Conservation (phyloP, 2,797 vertebrate genomes). For the Spea hammondii region DNA sequence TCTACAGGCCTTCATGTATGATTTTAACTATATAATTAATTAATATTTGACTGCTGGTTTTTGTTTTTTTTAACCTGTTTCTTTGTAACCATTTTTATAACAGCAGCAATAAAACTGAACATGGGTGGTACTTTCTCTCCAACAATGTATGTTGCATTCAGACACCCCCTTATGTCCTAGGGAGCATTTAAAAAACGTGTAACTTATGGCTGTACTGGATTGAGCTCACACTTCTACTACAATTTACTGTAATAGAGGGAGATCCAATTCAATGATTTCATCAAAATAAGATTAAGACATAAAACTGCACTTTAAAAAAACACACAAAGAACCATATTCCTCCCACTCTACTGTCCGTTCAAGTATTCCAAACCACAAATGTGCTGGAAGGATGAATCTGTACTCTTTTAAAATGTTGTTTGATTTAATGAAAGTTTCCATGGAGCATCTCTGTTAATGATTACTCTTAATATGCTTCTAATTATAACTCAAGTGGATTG, state of each 20-base stretch:
- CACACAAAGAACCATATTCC: slow-evolving; percentile 29
- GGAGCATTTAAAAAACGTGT: neutral
- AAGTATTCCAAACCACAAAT: slow-evolving; percentile 54
- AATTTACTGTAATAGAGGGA: neutral
- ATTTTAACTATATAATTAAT: too few relatives aligned
- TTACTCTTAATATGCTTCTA: slow-evolving; percentile 61
- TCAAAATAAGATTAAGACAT: slow-evolving; percentile 20
- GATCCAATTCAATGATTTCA: slow-evolving; percentile 3
- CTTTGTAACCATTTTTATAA: neutral
- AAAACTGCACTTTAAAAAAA: neutral
- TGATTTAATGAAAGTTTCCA: slow-evolving; percentile 57
- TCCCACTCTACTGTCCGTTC: slow-evolving; percentile 27
- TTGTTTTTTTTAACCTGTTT: neutral
- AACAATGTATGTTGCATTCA: too few relatives aligned
- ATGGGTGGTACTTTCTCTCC: neutral
- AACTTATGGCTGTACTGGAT: neutral
- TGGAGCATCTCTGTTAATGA: slow-evolving; percentile 63
- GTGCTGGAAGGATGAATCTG: slow-evolving; percentile 44
- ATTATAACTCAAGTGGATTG: slow-evolving; percentile 57
- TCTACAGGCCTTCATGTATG: too few relatives aligned
- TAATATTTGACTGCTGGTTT: neutral
- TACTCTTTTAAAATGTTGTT: slow-evolving; percentile 48
- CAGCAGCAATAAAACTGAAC: neutral
- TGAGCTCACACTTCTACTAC: neutral
- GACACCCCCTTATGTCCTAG: too few relatives aligned